These are phyloP conservation scores for Oxyteleia sp. DNA, from an alignment of 2,888 invertebrate species.

Conservation along the genomic window DNA sequence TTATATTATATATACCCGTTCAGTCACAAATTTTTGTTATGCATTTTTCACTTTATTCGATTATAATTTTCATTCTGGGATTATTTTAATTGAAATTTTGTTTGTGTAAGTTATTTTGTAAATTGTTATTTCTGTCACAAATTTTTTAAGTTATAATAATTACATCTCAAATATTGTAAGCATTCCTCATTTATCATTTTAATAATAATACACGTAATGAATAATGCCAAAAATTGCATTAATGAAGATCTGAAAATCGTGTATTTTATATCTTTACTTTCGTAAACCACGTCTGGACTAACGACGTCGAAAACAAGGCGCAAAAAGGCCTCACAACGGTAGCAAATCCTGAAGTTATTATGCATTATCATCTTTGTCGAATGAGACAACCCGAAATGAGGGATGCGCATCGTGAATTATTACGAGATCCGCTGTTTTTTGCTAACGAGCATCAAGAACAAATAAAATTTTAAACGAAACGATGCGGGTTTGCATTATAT, in stretches of 20 bases:
- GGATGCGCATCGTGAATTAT: conserved; percentile 42
- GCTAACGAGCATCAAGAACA: conserved; percentile 31
- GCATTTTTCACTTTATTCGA: no score
- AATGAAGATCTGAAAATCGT: conserved; percentile 24
- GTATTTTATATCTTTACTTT: conserved; percentile 14
- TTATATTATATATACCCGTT: no score
- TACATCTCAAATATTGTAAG: no score
- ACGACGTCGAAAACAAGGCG: conserved; percentile 26
- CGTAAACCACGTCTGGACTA: conserved; percentile 19
- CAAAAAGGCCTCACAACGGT: conserved; percentile 27
- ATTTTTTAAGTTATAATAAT: no score
- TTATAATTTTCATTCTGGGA: no score
- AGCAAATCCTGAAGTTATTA: conserved; percentile 47
- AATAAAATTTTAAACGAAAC: conserved; percentile 34
- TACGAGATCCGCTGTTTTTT: conserved; percentile 24
- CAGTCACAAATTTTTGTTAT: no score
- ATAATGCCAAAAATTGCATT: no score
- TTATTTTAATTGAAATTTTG: no score
- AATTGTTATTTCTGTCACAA: no score
- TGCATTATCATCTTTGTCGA: conserved; percentile 50
- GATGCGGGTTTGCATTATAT: neutral
- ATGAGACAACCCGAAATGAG: conserved; percentile 45
- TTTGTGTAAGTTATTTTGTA: no score
- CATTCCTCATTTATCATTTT: no score
- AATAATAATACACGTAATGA: no score